Evolutionary conservation across 2,797 vertebrate species (phyloP), one percentile per base, ranked within the genome.

Genomic region (Botia almorhae): DNA sequence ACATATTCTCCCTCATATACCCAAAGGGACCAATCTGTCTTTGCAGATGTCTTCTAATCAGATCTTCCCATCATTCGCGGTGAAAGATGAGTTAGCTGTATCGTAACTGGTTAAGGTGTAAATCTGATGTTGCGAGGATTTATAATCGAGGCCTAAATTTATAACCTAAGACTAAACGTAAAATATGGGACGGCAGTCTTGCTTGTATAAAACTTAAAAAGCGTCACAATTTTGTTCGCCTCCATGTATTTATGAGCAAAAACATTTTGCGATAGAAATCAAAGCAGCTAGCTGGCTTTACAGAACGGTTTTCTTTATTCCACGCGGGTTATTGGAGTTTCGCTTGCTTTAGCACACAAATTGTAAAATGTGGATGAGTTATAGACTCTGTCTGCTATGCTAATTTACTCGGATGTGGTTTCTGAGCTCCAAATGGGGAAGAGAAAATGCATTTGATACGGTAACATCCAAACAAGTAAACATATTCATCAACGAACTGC

Each of bases 1-100:
- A 87, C 87, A 88, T 81, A 83, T 87, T 80, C 77, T 75, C 79
- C 29, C 55, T n/a, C 61, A 77, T 81, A 85, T 85, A 85, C 90
- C 90, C 91, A 87, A 85, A 86, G 92, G 92, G 89, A 93, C 88
- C 90, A 91, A 92, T 91, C 91, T 91, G 88, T 87, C 88, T 82
- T 84, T 82, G 88, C 88, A 91, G 84, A 87, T 80, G 78, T 83
- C 69, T 70, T 78, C 58, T 82, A 80, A 83, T 83, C 87, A 83
- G 83, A 89, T 85, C 84, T 75, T 68, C 83, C 86, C 87, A 82
- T 81, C 88, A 73, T 82, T 56, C 77, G 82, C 75, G 60, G 63
- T 80, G 79, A 74, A 86, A 86, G 83, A 85, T 61, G 87, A 80
- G 65, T 78, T 86, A 70, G 53, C 80, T 88, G 68, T 81, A 90